These are phyloP conservation scores for Podiceps cristatus DNA, from an alignment of 2,113 vertebrate genomes.

Conservation along the genomic window DNA sequence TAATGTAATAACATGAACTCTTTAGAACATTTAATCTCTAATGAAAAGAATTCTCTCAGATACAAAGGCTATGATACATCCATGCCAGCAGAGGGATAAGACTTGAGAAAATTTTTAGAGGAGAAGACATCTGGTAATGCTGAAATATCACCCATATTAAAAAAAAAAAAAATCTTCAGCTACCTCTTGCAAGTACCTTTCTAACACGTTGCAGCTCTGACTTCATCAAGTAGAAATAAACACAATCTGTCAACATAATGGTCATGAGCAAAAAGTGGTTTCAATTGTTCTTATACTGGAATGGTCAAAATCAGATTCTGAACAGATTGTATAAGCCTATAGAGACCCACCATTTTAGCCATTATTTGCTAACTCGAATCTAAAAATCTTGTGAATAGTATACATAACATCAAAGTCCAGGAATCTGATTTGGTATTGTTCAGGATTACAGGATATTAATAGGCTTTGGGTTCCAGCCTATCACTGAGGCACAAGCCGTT, in stretches of 20 bases:
- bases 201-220: neutral
- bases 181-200: neutral
- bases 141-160: neutral
- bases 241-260: neutral
- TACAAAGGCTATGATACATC: neutral
- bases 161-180: neutral
- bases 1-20: neutral
- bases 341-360: neutral
- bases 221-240: neutral
- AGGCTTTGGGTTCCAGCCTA: neutral
- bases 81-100: neutral
- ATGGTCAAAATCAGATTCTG: neutral
- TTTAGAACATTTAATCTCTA: neutral
- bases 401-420: neutral
- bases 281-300: neutral
- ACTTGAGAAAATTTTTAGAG: neutral
- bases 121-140: neutral
- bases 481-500: neutral
- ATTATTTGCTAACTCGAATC: neutral
- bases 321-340: neutral
- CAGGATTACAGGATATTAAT: neutral
- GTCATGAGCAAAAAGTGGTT: neutral
- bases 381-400: neutral
- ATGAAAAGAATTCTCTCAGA: neutral
- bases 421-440: neutral